Conservation (phyloP, 2,888 invertebrate genomes). For the Drosophila quinaria region DNA sequence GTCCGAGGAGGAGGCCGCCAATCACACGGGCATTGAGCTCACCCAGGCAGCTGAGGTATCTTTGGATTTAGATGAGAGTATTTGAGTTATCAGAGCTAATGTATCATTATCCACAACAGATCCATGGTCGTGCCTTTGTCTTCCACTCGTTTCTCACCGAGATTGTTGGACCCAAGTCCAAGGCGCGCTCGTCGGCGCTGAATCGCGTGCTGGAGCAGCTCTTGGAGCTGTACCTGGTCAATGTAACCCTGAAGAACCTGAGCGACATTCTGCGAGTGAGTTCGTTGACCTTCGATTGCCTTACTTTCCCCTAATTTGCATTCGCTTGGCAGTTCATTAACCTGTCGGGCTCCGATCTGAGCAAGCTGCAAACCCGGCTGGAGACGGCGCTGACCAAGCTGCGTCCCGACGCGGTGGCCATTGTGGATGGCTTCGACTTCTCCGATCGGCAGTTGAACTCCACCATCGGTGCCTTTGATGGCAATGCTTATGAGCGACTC, state of each 20-base stretch:
- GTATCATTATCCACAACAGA: conserved; percentile 85
- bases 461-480: conserved; percentile 92
- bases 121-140: conserved; percentile 93
- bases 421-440: conserved; percentile 97
- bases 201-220: conserved; percentile 89
- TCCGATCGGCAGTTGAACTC: conserved; percentile 91
- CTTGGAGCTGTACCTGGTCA: conserved; percentile 91
- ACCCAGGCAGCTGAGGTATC: conserved; percentile 92
- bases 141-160: conserved; percentile 91
- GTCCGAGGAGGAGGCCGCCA: conserved; percentile 93
- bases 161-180: conserved; percentile 88
- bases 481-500: conserved; percentile 93
- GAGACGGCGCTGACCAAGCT: conserved; percentile 90
- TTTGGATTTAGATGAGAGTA: not conserved
- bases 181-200: conserved; percentile 87
- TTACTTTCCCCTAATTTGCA: not conserved
- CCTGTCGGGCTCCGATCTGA: conserved; percentile 73
- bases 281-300: conserved; percentile 23
- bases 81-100: not conserved
- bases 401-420: conserved; percentile 94
- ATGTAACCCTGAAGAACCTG: conserved; percentile 90
- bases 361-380: conserved; percentile 89
- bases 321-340: conserved; percentile 68
- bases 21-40: conserved; percentile 93
- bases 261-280: conserved; percentile 92